A percentile compares a stretch with the other conserved stretches of the same genome.
phyloP scores from a whole-genome alignment of 2,888 invertebrate species.

The Capitulum mitella region DNA sequence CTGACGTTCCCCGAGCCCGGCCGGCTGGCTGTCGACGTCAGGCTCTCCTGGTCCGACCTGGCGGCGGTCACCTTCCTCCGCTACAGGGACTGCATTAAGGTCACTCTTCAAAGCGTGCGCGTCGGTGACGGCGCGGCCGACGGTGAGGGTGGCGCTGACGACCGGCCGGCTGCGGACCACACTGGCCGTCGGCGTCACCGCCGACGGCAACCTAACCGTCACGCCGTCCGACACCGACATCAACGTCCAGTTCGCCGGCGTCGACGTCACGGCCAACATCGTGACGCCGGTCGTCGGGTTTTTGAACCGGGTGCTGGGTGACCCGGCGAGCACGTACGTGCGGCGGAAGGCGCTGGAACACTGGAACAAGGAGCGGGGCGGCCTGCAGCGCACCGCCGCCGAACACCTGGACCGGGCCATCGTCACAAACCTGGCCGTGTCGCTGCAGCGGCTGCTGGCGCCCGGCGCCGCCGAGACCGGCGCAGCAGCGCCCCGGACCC shows the following conservation, averaged over 20 bases:
- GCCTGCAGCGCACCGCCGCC: too few relatives aligned
- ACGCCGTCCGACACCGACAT: background rate
- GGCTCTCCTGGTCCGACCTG: background rate
- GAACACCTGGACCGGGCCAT: background rate
- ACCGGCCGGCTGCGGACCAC: background rate
- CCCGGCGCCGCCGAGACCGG: too few relatives aligned
- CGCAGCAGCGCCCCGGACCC: too few relatives aligned
- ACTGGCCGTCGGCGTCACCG: background rate
- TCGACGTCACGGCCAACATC: background rate
- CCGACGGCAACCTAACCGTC: background rate
- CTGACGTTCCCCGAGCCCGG: slow-evolving; percentile 59
- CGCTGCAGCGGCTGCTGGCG: background rate
- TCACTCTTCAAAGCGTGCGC: background rate
- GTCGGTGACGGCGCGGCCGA: background rate
- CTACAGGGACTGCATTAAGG: background rate
- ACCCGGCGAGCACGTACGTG: background rate
- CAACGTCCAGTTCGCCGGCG: background rate
- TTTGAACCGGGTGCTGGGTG: background rate
- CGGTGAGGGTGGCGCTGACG: background rate
- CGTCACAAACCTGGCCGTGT: background rate
- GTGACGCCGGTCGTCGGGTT: background rate
- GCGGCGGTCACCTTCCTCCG: background rate
- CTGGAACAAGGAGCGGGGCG: background rate
- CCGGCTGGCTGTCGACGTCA: slow-evolving; percentile 50
- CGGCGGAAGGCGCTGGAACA: background rate